phyloP scores from a whole-genome alignment of 2,113 vertebrate species.

The Axis porcinus region DNA sequence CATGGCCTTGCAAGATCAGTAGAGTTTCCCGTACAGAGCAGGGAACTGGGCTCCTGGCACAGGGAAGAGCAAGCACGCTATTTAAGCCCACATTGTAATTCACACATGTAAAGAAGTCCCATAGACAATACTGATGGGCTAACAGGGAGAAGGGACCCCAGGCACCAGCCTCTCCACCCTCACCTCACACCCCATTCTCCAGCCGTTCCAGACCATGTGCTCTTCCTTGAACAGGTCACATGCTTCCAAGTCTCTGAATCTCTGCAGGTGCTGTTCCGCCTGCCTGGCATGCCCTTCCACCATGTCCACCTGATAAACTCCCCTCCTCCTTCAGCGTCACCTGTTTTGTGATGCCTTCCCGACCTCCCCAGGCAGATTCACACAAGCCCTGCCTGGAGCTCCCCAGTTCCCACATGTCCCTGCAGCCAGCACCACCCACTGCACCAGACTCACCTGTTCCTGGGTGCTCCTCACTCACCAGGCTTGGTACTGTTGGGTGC shows the following conservation, averaged over 20 bases:
- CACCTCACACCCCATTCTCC: neutral
- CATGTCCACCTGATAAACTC: neutral
- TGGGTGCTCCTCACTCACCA: fast-evolving
- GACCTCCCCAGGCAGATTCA: neutral
- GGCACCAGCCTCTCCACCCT: neutral
- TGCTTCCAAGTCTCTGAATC: neutral
- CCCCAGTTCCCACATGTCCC: fast-evolving
- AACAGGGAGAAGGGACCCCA: neutral
- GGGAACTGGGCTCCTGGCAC: neutral
- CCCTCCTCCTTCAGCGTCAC: neutral
- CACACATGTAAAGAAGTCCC: neutral
- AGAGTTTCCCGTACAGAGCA: neutral
- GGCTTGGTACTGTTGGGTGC: too few relatives aligned
- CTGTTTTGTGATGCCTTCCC: neutral
- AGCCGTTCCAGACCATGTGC: neutral
- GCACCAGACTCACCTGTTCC: neutral
- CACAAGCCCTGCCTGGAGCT: neutral
- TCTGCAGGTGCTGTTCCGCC: too few relatives aligned
- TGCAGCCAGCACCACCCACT: fast-evolving
- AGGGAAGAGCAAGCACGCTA: neutral
- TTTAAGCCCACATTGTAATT: neutral
- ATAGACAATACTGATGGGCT: neutral
- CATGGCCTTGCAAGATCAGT: neutral
- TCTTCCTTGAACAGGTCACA: neutral
- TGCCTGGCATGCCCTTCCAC: neutral